A percentile compares a stretch with the other conserved stretches of the same genome.
phyloP scores from a whole-genome alignment of 2,797 vertebrate genomes.

The Myoxocephalus aenaeus region DNA sequence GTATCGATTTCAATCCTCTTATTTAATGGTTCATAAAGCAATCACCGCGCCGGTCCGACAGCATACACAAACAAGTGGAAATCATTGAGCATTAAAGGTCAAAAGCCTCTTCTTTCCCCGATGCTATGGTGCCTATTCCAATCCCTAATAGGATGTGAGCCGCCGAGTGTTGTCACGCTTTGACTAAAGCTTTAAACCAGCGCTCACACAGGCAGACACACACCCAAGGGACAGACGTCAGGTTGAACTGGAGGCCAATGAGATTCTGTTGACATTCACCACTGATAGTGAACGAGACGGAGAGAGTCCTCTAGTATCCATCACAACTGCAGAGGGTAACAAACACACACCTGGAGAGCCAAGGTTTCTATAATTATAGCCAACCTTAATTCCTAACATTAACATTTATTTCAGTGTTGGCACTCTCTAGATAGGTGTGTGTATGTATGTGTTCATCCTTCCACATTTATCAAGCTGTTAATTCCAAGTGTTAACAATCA shows the following conservation, averaged over 20 bases:
- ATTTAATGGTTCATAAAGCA: conserved; percentile 36
- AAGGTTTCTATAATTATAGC: conserved; percentile 59
- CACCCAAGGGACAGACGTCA: conserved; percentile 57
- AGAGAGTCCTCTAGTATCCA: conserved; percentile 52
- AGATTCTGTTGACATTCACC: conserved; percentile 73
- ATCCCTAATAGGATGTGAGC: conserved; percentile 52
- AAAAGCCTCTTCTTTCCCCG: conserved; percentile 34
- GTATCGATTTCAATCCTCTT: conserved; percentile 24
- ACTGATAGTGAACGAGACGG: conserved; percentile 29
- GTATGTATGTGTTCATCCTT: conserved; percentile 14
- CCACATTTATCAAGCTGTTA: conserved; percentile 40
- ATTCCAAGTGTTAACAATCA: conserved; percentile 51
- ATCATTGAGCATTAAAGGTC: conserved; percentile 46
- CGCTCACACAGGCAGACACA: conserved; percentile 24
- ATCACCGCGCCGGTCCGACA: not conserved
- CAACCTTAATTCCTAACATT: conserved; percentile 49
- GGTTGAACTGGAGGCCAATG: conserved; percentile 78
- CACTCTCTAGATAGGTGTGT: not conserved
- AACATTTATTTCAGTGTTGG: conserved; percentile 57
- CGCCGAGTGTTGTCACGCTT: conserved; percentile 16
- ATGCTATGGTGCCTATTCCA: conserved; percentile 45
- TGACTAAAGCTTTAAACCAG: conserved; percentile 27
- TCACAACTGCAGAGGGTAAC: conserved; percentile 60
- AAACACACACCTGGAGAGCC: conserved; percentile 57
- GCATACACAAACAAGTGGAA: conserved; percentile 36